Evolutionary conservation across 1,140 invertebrate genomes (phyloP), one percentile per base, ranked within the genome.

Genomic region (Chionoecetes opilio): DNA sequence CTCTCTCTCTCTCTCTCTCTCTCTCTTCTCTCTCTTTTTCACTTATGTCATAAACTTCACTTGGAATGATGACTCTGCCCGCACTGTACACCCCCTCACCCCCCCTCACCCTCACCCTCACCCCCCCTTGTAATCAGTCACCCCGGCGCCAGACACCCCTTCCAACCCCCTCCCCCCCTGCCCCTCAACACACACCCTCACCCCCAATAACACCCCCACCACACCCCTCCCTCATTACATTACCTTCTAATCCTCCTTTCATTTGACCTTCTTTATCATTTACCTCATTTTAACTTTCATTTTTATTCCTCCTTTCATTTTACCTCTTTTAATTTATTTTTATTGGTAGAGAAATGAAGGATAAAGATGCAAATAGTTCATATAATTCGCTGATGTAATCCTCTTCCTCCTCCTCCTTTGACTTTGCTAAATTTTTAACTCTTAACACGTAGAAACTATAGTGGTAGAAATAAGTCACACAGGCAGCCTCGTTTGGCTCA

Each of bases 31-130:
- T 75, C 63, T 75, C 63, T 75, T 26, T 75, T 26, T 75, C 63
- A 75, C 63, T 75, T 75, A 75, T 75, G 63, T 75, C 63, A 75
- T 75, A 75, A 75, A 75, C 63, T 75, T 26, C 63, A 75, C 63
- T 75, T 75, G 63, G 63, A n/a, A 26, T 75, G 63, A 75, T 75
- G 63, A 26, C 63, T 3, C 63, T 75, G 63, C 63, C 63, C 63
- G 63, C 63, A 75, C 63, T 1, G 63, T 5, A n/a, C 63, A 75
- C 63, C 21, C 63, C 63, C 2, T 75, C 63, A 11, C 63, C 63
- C 63, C 53, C 53, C 63, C 2, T 75, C 63, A 11, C 63, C 63
- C 63, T n/a, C n/a, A n/a, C n/a, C 53, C 53, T 21, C 53, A 17
- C 63, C 63, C 63, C 26, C 8, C 21, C 0, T 21, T 26, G n/a